Evolutionary conservation across 2,113 vertebrate species (phyloP).

Genomic region (Burhinus oedicnemus): DNA sequence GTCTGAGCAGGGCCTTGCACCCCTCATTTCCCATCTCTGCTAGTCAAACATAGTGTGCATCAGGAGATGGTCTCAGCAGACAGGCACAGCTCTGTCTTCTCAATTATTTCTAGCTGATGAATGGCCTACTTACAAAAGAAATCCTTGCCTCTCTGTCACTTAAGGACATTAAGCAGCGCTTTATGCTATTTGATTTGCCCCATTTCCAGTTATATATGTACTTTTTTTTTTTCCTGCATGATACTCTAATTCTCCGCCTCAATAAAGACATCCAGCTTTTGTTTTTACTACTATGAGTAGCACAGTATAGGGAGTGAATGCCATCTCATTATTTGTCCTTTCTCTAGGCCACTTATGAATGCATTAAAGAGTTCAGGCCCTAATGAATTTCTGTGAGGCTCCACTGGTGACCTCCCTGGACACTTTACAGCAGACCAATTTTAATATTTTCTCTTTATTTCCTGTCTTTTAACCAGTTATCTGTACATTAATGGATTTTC

Average conservation of each 20-base stretch:
- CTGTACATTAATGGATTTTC: not conserved
- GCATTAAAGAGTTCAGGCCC: slow-evolving; percentile 22
- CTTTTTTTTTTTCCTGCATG: not conserved
- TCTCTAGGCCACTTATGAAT: slow-evolving; percentile 9
- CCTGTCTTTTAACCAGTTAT: not conserved
- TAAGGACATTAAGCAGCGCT: not conserved
- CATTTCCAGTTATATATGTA: not conserved
- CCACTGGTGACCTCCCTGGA: not conserved
- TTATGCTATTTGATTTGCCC: not conserved
- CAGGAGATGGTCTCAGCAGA: not conserved
- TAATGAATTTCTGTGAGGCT: not conserved
- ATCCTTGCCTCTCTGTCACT: not conserved
- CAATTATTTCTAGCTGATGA: not conserved
- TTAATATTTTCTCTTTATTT: slow-evolving; percentile 1
- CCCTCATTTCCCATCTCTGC: not conserved
- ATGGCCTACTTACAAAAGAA: not conserved
- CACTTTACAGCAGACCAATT: not conserved
- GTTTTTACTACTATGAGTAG: not conserved
- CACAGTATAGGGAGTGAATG: not conserved
- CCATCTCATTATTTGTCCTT: not conserved
- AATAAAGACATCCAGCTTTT: not conserved
- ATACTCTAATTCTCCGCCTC: not conserved
- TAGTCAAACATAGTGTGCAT: rapidly evolving
- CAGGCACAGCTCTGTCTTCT: not conserved
- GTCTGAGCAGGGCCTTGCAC: not conserved